A percentile compares a stretch with the other conserved stretches of the same genome.
Conservation (phyloP, 2,888 invertebrate genomes). For the Sycophila texana region DNA sequence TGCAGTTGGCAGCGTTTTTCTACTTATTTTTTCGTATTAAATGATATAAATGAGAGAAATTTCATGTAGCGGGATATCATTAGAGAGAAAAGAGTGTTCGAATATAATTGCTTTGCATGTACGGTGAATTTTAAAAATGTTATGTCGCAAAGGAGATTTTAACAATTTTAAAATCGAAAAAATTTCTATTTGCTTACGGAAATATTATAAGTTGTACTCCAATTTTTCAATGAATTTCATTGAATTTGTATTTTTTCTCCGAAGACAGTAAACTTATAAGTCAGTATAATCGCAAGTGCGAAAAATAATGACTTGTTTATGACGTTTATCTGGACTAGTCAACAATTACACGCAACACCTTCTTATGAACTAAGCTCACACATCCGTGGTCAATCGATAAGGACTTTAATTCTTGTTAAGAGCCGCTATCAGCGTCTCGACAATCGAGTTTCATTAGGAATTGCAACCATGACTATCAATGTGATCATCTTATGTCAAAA, state of each 20-base stretch:
- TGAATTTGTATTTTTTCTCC: slow-evolving; percentile 7
- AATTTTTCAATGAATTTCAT: background rate
- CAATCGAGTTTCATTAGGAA: background rate
- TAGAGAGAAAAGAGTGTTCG: no score
- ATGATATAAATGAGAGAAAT: no score
- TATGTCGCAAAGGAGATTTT: no score
- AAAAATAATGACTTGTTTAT: slow-evolving; percentile 40
- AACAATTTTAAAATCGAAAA: no score
- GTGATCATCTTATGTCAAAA: background rate
- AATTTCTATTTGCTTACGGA: background rate
- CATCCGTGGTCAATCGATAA: slow-evolving; percentile 7
- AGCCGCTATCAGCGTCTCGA: background rate
- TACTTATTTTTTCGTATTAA: no score
- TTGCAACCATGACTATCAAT: slow-evolving; percentile 5
- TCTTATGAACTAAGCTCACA: background rate
- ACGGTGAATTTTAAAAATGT: no score
- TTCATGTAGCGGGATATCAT: no score
- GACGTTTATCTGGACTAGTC: slow-evolving; percentile 22
- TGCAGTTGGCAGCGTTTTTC: no score
- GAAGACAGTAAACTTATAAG: no score
- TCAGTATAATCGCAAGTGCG: slow-evolving; percentile 5
- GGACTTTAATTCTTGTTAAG: slow-evolving; percentile 8
- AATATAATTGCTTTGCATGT: no score
- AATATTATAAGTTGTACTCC: background rate
- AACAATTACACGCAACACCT: background rate